Percentiles rank a stretch among this genome's conserved stretches.
phyloP scores from a whole-genome alignment of 2,113 vertebrate species.

The Vicugna pacos region DNA sequence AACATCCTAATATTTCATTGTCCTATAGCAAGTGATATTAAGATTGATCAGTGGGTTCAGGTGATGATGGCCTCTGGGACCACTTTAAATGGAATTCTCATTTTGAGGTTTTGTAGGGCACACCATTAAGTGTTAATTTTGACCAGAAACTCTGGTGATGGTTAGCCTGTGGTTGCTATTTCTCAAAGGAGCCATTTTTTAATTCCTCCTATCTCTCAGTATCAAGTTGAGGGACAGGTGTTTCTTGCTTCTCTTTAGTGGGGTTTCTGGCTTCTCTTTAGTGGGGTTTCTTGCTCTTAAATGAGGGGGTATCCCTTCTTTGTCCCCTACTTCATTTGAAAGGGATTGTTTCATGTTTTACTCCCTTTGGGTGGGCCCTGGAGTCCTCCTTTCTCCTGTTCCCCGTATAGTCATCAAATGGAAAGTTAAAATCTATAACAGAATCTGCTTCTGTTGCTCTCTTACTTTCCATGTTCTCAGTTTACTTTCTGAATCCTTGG shows the following conservation, averaged over 20 bases:
- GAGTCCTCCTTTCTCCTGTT: background rate
- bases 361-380: background rate
- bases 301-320: background rate
- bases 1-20: background rate
- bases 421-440: background rate
- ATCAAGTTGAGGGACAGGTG: background rate
- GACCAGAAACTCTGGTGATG: constrained; percentile 20
- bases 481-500: background rate
- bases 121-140: constrained; percentile 44
- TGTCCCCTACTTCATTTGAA: background rate
- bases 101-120: constrained; percentile 50
- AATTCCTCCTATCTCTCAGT: background rate
- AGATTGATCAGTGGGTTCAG: background rate
- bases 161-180: background rate
- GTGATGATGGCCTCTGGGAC: background rate
- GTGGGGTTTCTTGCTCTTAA: background rate
- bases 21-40: background rate
- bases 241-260: background rate
- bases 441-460: background rate
- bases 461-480: background rate
- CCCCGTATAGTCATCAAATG: background rate
- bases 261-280: background rate
- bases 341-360: background rate
- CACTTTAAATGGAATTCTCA: background rate
- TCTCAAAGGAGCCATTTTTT: background rate